A percentile compares a stretch with the other conserved stretches of the same genome.
Evolutionary conservation across 2,113 vertebrate species (phyloP).

Genomic region (Orientallactaga bullata): DNA sequence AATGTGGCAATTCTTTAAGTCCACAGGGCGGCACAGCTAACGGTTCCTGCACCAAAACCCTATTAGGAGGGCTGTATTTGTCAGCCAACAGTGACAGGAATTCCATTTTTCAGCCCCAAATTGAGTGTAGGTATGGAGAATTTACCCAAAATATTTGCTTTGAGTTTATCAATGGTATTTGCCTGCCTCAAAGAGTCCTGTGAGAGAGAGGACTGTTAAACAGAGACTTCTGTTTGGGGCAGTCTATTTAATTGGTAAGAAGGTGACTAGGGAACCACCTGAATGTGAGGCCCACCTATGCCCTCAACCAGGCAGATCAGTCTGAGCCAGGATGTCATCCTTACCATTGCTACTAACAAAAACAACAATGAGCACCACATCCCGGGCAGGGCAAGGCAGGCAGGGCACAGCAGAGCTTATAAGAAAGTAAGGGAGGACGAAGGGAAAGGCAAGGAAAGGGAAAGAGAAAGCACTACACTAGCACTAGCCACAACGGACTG

Average conservation of each 20-base stretch:
- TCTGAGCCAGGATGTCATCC: not conserved
- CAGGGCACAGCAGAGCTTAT: not conserved
- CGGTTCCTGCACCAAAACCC: not conserved
- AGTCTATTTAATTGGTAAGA: rapidly evolving
- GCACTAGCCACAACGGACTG: rapidly evolving
- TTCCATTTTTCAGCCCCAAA: slow-evolving; percentile 56
- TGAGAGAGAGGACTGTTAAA: not conserved
- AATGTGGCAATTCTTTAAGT: slow-evolving; percentile 28
- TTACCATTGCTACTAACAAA: not conserved
- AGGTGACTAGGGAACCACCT: rapidly evolving
- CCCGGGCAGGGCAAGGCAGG: no score
- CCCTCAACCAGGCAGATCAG: not conserved
- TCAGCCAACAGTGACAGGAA: slow-evolving; percentile 53
- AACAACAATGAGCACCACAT: not conserved
- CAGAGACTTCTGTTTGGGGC: not conserved
- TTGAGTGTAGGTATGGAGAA: not conserved
- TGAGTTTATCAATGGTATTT: not conserved
- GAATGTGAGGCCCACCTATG: not conserved
- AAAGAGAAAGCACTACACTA: not conserved
- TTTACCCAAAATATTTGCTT: slow-evolving; percentile 55
- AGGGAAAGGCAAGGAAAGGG: not conserved
- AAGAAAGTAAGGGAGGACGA: not conserved
- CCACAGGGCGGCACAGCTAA: not conserved
- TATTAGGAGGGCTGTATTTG: slow-evolving; percentile 23
- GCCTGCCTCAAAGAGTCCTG: slow-evolving; percentile 19